Evolutionary conservation across 2,888 invertebrate species (phyloP).

Genomic region (Conus canariensis): DNA sequence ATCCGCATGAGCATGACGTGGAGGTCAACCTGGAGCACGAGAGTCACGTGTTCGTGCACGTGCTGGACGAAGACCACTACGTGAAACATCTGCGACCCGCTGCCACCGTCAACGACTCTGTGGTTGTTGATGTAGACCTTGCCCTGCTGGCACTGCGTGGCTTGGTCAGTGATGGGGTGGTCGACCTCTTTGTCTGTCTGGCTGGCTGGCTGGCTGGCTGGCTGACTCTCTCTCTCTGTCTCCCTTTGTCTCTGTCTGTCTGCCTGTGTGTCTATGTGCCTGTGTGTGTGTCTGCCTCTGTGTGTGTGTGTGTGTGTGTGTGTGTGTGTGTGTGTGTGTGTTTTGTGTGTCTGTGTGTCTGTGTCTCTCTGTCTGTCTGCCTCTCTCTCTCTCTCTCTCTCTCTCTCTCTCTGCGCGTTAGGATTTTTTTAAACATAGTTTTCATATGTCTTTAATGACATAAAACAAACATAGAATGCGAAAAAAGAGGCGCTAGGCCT

Average conservation of each 20-base stretch:
- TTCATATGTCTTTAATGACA: no score
- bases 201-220: neutral
- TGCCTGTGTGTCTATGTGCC: neutral
- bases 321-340: neutral
- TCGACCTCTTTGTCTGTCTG: no score
- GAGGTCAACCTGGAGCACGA: slow-evolving; percentile 46
- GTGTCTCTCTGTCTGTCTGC: neutral
- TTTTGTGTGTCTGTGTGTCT: neutral
- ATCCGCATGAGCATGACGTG: slow-evolving; percentile 48
- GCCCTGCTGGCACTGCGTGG: slow-evolving; percentile 41
- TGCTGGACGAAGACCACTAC: slow-evolving; percentile 49
- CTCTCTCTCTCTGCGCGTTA: neutral
- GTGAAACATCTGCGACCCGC: slow-evolving; percentile 49
- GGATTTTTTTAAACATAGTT: neutral
- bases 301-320: neutral
- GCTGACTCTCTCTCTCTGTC: neutral
- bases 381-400: neutral
- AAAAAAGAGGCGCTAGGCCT: no score
- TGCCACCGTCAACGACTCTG: slow-evolving; percentile 44
- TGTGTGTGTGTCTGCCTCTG: neutral
- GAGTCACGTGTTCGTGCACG: slow-evolving; percentile 46
- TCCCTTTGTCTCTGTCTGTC: neutral
- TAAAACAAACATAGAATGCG: no score
- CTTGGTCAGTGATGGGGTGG: neutral
- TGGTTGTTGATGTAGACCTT: slow-evolving; percentile 44